Conservation (phyloP, 2,113 vertebrate genomes). For the Pelvicachromis taeniatus region DNA sequence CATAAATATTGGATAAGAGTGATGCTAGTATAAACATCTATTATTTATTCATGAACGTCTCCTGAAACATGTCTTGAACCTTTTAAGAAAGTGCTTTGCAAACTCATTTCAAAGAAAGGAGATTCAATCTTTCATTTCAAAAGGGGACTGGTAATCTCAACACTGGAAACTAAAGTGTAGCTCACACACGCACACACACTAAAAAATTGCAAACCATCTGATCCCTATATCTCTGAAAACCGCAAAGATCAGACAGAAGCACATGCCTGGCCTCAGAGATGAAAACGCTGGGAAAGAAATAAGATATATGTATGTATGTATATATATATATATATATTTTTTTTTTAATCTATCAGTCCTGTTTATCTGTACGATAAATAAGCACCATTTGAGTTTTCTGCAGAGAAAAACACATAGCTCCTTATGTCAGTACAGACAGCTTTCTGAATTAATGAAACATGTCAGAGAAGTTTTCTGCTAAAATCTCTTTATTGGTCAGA, state of each 20-base stretch:
- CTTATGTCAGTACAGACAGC: not conserved
- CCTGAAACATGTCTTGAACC: constrained; percentile 21
- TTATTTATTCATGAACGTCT: constrained; percentile 32
- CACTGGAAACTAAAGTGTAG: constrained; percentile 14
- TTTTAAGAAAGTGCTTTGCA: constrained; percentile 21
- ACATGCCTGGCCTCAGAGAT: not conserved
- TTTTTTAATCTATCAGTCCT: constrained; percentile 8
- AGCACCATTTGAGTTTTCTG: not conserved
- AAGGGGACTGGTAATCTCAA: constrained; percentile 12
- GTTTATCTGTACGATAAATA: constrained; percentile 20
- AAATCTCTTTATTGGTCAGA: not conserved
- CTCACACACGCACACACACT: not conserved
- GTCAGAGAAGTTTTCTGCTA: not conserved
- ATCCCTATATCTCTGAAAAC: constrained; percentile 12
- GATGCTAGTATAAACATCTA: constrained; percentile 6
- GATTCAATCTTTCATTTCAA: constrained; percentile 41
- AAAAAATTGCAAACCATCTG: constrained; percentile 14
- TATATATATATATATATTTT: not conserved
- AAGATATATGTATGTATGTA: not conserved
- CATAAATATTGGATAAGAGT: constrained; percentile 22
- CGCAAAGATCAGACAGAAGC: constrained; percentile 13
- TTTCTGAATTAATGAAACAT: constrained; percentile 8
- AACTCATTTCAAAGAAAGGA: constrained; percentile 32
- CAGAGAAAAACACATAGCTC: not conserved
- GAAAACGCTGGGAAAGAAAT: not conserved